phyloP scores from a whole-genome alignment of 2,113 vertebrate genomes.

The Alouatta palliata region DNA sequence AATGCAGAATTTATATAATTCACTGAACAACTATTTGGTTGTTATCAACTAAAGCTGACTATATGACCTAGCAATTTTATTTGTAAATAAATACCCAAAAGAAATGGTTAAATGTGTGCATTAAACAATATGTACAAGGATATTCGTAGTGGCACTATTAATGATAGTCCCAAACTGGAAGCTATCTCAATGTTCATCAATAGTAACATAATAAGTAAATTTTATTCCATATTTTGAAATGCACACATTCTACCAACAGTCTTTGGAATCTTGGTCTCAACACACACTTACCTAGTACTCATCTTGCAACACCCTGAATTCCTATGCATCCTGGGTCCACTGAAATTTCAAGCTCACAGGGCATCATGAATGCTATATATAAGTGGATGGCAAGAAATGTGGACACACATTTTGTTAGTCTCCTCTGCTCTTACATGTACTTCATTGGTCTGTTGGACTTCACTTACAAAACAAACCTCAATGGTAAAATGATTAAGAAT shows the following conservation, averaged over 20 bases:
- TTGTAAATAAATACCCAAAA: not conserved
- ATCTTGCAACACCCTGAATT: not conserved
- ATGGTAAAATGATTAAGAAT: not conserved
- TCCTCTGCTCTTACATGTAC: not conserved
- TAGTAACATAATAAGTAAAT: not conserved
- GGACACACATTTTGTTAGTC: not conserved
- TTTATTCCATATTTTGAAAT: not conserved
- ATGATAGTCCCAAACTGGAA: not conserved
- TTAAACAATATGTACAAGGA: not conserved
- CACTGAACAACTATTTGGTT: not conserved
- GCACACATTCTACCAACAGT: not conserved
- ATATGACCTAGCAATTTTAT: not conserved
- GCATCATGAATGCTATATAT: not conserved
- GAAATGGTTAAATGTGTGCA: not conserved
- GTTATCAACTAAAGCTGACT: not conserved
- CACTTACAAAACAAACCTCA: not conserved
- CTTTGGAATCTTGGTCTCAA: not conserved
- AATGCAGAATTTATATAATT: slow-evolving; percentile 9
- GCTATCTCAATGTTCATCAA: not conserved
- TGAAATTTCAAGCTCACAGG: not conserved
- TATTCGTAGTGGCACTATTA: not conserved
- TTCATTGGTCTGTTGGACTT: not conserved
- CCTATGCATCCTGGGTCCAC: not conserved
- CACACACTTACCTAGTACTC: not conserved
- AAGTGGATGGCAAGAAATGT: not conserved